Conservation (phyloP, 2,888 invertebrate genomes). For the Oegoconia quadripuncta region DNA sequence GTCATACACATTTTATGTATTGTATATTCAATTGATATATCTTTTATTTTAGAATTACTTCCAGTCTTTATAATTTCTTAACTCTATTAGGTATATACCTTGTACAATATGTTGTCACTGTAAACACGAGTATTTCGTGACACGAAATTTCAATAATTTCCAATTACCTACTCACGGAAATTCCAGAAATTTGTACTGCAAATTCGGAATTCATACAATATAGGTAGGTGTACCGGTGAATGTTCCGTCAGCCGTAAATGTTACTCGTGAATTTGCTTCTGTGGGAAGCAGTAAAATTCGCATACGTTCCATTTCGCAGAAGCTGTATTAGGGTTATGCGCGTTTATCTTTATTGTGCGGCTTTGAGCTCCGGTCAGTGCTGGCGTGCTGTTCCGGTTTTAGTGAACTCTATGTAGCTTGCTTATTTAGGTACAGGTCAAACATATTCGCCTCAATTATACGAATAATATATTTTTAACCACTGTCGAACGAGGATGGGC, state of each 20-base stretch:
- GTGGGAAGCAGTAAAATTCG: conserved; percentile 19
- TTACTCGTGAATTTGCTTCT: not conserved
- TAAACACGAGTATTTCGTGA: too few relatives aligned
- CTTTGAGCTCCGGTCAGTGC: conserved; percentile 28
- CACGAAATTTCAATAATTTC: too few relatives aligned
- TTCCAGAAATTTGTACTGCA: too few relatives aligned
- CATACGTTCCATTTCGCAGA: conserved; percentile 30
- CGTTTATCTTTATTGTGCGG: conserved; percentile 19
- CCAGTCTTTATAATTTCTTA: too few relatives aligned
- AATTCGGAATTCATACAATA: not conserved
- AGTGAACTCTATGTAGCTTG: conserved; percentile 27
- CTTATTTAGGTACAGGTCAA: conserved; percentile 48
- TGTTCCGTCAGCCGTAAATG: not conserved
- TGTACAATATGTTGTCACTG: too few relatives aligned
- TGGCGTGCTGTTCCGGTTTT: conserved; percentile 25
- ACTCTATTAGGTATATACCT: too few relatives aligned
- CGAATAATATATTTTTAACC: too few relatives aligned
- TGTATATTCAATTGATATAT: too few relatives aligned
- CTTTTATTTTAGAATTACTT: too few relatives aligned
- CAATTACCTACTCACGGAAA: too few relatives aligned
- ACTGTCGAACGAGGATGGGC: too few relatives aligned
- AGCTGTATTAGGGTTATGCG: conserved; percentile 26
- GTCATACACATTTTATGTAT: too few relatives aligned
- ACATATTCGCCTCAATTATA: conserved; percentile 25
- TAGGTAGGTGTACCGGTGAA: not conserved